Evolutionary conservation across 2,888 invertebrate species (phyloP).

Genomic region (Vannuccia rotundouncinata): DNA sequence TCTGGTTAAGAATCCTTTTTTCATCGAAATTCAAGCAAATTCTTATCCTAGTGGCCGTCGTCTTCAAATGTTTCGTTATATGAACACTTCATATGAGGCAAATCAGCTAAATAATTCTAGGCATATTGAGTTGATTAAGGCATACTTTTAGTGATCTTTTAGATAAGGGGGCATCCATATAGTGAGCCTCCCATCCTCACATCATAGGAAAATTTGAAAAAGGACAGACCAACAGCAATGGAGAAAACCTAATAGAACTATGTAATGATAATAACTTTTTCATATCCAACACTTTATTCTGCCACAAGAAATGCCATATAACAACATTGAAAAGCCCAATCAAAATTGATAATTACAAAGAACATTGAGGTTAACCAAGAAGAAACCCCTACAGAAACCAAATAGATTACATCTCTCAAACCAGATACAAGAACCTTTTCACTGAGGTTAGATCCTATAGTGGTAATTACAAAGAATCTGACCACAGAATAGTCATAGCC

Average conservation of each 20-base stretch:
- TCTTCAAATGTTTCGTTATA: neutral
- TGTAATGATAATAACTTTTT: neutral
- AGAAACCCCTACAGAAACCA: neutral
- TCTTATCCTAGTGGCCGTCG: neutral
- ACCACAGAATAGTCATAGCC: too few relatives aligned
- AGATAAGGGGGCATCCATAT: too few relatives aligned
- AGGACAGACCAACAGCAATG: neutral
- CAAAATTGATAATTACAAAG: neutral
- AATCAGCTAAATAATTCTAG: neutral
- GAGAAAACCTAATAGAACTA: neutral
- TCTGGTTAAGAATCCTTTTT: neutral
- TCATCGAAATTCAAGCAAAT: neutral
- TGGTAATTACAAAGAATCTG: too few relatives aligned
- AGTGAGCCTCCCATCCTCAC: too few relatives aligned
- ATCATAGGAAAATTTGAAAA: neutral
- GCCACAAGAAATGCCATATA: neutral
- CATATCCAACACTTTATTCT: neutral
- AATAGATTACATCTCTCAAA: neutral
- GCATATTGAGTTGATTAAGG: neutral
- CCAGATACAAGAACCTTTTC: too few relatives aligned
- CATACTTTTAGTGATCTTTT: neutral
- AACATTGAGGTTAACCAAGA: neutral
- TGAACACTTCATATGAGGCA: neutral
- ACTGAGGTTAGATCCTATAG: too few relatives aligned
- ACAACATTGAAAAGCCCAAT: neutral